Base-by-base conservation (phyloP, 1,140 invertebrate genomes). In the Globodera rostochiensis region DNA sequence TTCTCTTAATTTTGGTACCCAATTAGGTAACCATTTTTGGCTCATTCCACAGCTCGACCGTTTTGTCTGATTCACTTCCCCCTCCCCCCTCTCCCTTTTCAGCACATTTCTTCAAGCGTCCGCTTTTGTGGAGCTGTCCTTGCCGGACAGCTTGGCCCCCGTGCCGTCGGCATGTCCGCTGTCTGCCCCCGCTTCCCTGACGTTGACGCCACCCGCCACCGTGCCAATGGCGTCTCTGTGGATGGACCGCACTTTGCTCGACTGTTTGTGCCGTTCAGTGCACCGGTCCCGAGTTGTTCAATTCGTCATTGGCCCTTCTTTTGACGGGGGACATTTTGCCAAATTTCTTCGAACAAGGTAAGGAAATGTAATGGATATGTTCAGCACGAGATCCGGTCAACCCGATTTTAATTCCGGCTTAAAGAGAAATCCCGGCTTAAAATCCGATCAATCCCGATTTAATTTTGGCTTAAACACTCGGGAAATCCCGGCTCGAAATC, bases 341-440 rank as follows among this genome's bases (percentile, higher is more conserved):
- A 78, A n/a, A 21, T 86, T 77, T 71, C 70, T 85, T 21, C 46
- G 67, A 7, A 86, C 84, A 46, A 82, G 57, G 75, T 85, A 15
- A 69, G 79, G 50, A 13, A 7, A n/a, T n/a, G n/a, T n/a, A n/a
- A 21, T 46, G 57, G 57, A 25, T 73, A 15, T 49, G 21, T 45
- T 19, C n/a, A 36, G 25, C 25, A 36, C 25, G 25, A 36, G 25
- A 36, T 36, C 25, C 25, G 25, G n/a, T n/a, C 36, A 36, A 2
- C 36, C 36, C 36, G 36, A 36, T 36, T 36, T 36, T 36, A 15
- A 73, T 73, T 36, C 36, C 45, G 13, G 15, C 4, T 21, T 19
- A 78, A 77, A 75, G 0, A 53, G 11, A 53, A 53, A 53, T 53
- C 50, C 50, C 7, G 36, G 3, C 36, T 36, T 1, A 53, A 53